Conservation (phyloP, 1,140 invertebrate species). For the Pseudomyrmex concolor region DNA sequence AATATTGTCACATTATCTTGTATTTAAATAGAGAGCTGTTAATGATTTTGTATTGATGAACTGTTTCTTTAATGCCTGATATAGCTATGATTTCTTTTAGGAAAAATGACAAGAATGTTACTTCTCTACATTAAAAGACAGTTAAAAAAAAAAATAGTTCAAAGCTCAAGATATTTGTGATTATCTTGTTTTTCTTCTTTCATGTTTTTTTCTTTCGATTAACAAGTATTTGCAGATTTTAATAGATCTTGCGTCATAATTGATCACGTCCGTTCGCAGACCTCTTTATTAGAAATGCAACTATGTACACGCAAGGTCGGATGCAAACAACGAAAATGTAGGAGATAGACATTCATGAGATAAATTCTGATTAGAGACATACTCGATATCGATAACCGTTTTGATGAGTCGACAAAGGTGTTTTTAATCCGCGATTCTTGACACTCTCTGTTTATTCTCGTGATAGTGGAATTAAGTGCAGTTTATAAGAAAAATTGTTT, state of each 20-base stretch:
- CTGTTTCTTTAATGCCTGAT: slow-evolving; percentile 10
- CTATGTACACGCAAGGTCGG: slow-evolving; percentile 58
- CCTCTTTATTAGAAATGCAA: slow-evolving; percentile 61
- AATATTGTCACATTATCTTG: background rate
- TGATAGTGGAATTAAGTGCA: background rate
- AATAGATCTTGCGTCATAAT: slow-evolving; percentile 60
- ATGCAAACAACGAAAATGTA: slow-evolving; percentile 47
- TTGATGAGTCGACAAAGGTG: background rate
- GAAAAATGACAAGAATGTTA: background rate
- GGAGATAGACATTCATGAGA: slow-evolving; percentile 48
- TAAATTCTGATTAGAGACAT: slow-evolving; percentile 30
- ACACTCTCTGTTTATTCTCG: background rate
- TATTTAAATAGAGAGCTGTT: background rate
- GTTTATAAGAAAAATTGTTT: background rate
- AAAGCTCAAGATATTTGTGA: background rate
- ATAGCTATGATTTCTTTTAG: background rate
- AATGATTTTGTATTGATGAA: slow-evolving; percentile 28
- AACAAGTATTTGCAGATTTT: slow-evolving; percentile 4
- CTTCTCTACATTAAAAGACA: background rate
- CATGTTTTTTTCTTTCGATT: background rate
- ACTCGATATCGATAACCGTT: slow-evolving; percentile 5
- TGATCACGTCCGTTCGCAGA: slow-evolving; percentile 54
- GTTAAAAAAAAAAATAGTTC: background rate
- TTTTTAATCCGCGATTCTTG: background rate
- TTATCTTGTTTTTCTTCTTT: background rate